Evolutionary conservation across 2,888 invertebrate species (phyloP).

Genomic region (Andrena trimmerana): DNA sequence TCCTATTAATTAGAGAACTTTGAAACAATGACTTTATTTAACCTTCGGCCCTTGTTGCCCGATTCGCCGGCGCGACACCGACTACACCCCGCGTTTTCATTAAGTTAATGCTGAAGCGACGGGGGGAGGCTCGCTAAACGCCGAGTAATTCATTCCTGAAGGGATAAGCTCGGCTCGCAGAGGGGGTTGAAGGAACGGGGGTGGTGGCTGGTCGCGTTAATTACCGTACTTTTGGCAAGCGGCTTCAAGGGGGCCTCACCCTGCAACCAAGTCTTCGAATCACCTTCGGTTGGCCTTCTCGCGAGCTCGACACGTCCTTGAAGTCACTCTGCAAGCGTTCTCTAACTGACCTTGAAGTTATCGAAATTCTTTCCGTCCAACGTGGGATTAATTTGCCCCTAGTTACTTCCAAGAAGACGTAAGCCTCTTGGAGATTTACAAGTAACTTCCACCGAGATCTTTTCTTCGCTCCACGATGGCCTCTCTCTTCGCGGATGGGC

Average conservation of each 20-base stretch:
- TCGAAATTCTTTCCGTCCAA: conserved; percentile 27
- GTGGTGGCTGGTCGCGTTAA: conserved; percentile 34
- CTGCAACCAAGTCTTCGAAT: no score
- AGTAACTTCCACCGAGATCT: conserved; percentile 57
- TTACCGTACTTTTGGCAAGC: conserved; percentile 36
- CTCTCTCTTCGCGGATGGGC: neutral
- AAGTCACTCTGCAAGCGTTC: no score
- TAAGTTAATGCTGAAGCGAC: conserved; percentile 21
- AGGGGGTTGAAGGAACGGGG: neutral
- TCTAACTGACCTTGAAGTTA: no score
- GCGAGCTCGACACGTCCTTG: no score
- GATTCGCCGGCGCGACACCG: neutral
- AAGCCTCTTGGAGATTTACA: conserved; percentile 71
- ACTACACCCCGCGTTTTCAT: conserved; percentile 22
- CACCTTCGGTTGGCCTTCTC: no score
- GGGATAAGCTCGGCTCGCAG: conserved; percentile 17
- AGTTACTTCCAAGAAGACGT: conserved; percentile 52
- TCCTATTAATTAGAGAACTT: conserved; percentile 69
- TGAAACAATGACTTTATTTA: conserved; percentile 57
- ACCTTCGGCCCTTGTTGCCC: conserved; percentile 17
- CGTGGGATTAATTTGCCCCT: conserved; percentile 56
- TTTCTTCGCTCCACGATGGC: neutral
- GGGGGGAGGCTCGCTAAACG: neutral
- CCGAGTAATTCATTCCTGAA: conserved; percentile 30
- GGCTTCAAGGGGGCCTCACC: conserved; percentile 1